Evolutionary conservation across 2,797 vertebrate genomes (phyloP).

Genomic region (Rhinatrema bivittatum): DNA sequence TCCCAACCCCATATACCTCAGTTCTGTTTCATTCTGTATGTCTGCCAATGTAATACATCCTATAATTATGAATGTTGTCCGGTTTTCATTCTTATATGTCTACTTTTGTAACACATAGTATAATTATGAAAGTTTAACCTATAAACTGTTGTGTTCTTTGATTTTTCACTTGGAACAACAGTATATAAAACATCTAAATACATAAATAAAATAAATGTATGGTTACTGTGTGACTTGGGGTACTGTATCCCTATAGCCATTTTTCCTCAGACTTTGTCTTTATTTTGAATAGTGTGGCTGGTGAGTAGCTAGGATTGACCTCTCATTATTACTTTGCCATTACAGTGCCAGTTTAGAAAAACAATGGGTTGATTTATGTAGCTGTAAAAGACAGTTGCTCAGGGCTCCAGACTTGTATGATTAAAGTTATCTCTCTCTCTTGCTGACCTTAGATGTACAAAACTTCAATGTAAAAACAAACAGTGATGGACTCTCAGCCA

Average conservation of each 20-base stretch:
- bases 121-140: no score
- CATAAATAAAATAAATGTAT: no score
- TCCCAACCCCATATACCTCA: no score
- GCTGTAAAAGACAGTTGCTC: neutral
- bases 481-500: neutral
- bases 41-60: no score
- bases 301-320: neutral
- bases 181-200: no score
- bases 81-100: no score
- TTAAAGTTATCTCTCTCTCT: neutral
- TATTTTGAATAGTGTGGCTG: conserved; percentile 1
- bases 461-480: neutral
- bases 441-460: neutral
- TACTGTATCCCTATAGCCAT: conserved; percentile 9
- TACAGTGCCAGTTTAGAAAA: neutral
- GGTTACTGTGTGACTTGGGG: conserved; percentile 9
- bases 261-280: conserved; percentile 21
- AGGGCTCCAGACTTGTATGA: neutral
- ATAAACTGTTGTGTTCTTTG: no score
- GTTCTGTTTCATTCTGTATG: no score
- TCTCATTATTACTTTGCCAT: conserved; percentile 1
- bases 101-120: no score
- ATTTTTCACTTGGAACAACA: no score
- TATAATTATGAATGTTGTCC: no score
- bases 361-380: conserved; percentile 1